Evolutionary conservation across 2,888 invertebrate genomes (phyloP), one percentile per base, ranked within the genome.

Genomic region (Zaprionus lineosus): DNA sequence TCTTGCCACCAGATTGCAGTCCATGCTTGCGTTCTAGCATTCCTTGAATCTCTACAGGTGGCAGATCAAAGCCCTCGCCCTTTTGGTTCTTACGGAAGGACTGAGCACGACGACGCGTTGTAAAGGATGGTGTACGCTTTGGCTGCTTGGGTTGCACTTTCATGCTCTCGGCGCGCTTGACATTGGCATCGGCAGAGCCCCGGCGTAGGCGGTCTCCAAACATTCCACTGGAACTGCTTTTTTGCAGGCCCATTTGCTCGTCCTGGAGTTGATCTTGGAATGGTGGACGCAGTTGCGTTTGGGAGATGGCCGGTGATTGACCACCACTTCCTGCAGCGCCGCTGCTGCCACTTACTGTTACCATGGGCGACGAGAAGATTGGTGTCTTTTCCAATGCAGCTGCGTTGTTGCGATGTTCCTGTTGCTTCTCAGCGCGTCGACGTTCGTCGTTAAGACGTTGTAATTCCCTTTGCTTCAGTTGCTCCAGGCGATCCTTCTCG

Each of bases 61-160:
- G 97, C 63, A 97, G 88, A n/a, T 93, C 92, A 36, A 87, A 88
- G 46, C 90, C 89, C 81, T 92, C 92, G 15, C 83, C 88, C 0
- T 92, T 92, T 64, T 92, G 92, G 84, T 94, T 93, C 86, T 94
- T 93, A 8, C 95, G 92, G 92, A 97, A 96, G 88, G 97, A 97
- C 87, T 96, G 95, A 9, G 96, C 95, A 67, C 97, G 92, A 56
- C 97, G 92, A 7, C 97, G 93, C 0, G 98, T 98, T 18, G 97
- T 98, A 91, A 99, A 98, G 68, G 97, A 98, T 0, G 98, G 97
- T 0, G 97, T 98, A 67, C 97, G 93, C 87, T 97, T 97, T 0
- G 96, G 93, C 47, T 95, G 95, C 89, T 96, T 97, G n/a, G 92
- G 91, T 37, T 92, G 92, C 21, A 94, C 93, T 87, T 95, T 96